These are phyloP conservation scores for Meloidogyne exigua DNA, from an alignment of 1,140 invertebrate species.

Conservation along the genomic window DNA sequence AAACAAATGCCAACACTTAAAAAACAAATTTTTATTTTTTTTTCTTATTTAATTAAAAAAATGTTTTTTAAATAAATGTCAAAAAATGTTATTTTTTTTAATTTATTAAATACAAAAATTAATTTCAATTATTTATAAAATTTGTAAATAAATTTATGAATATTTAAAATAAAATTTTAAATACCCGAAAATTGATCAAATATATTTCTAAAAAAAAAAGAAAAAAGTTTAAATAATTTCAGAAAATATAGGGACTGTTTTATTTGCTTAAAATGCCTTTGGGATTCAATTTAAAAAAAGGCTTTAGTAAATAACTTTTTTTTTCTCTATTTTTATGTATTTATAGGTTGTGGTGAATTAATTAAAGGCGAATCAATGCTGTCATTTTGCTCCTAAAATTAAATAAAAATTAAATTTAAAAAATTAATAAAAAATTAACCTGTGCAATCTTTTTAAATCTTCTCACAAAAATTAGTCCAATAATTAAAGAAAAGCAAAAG, in stretches of 20 bases:
- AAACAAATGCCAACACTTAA: too few species aligned
- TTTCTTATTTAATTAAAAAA: too few species aligned
- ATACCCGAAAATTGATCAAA: background rate
- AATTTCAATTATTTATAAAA: background rate
- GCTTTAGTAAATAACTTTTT: background rate
- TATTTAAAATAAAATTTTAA: background rate
- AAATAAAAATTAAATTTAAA: background rate
- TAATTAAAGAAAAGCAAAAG: conserved; percentile 3
- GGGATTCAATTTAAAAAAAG: background rate
- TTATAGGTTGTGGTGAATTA: background rate
- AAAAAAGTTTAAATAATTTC: background rate
- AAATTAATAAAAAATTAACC: background rate
- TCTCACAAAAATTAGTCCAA: background rate
- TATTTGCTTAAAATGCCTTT: background rate
- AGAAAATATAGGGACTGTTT: background rate
- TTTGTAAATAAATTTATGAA: background rate
- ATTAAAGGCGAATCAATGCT: background rate
- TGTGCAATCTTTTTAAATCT: background rate
- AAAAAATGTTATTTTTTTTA: too few species aligned
- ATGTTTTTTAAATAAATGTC: too few species aligned
- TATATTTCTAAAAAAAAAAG: too few species aligned
- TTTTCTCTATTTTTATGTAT: background rate
- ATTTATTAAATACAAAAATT: too few species aligned
- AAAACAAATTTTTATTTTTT: too few species aligned
- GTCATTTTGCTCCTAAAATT: background rate